Evolutionary conservation across 2,888 invertebrate genomes (phyloP).

Genomic region (Acrobasis suavella): DNA sequence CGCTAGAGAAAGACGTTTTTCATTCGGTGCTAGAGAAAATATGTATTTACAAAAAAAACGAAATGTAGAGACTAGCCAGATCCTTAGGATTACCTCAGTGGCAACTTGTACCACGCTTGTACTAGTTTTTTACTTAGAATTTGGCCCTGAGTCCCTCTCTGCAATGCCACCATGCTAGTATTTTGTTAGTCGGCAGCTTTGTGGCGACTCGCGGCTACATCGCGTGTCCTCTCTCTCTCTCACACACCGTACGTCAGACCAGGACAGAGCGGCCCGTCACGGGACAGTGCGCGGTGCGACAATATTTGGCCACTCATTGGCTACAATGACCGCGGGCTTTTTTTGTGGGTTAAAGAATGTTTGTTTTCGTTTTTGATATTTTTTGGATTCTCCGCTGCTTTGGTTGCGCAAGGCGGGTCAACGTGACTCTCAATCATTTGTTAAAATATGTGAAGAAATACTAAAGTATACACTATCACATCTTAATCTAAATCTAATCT

Average conservation of each 20-base stretch:
- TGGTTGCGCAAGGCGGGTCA: conserved; percentile 22
- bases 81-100: no score
- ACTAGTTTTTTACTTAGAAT: no score
- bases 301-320: conserved; percentile 77
- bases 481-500: no score
- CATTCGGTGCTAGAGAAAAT: no score
- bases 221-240: conserved; percentile 42
- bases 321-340: conserved; percentile 52
- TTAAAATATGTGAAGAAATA: background rate
- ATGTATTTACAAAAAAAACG: no score
- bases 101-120: no score
- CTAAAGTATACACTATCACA: background rate
- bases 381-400: conserved; percentile 39
- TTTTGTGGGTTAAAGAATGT: conserved; percentile 31
- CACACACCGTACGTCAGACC: conserved; percentile 35
- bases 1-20: no score
- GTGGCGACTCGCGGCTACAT: conserved; percentile 55
- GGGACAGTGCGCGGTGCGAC: conserved; percentile 55
- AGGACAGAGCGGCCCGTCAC: conserved; percentile 48
- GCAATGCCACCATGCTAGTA: conserved; percentile 79
- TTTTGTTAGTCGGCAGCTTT: conserved; percentile 79
- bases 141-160: conserved; percentile 50
- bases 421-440: conserved; percentile 29
- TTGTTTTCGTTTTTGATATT: conserved; percentile 51
- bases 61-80: no score